A percentile compares a stretch with the other conserved stretches of the same genome.
phyloP scores from a whole-genome alignment of 2,888 invertebrate species.

The Drosophila mettleri region DNA sequence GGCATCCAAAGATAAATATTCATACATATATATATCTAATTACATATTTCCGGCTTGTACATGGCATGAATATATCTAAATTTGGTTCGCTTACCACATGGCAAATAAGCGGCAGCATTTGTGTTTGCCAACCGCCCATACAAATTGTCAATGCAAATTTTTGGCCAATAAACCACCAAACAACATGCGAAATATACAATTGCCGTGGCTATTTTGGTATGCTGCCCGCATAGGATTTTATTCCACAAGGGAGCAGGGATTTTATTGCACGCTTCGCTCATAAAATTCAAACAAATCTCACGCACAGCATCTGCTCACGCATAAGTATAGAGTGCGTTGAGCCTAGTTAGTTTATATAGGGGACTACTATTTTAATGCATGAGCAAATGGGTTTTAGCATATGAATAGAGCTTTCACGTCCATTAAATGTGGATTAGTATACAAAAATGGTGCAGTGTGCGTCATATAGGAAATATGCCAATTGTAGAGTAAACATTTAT shows the following conservation, averaged over 20 bases:
- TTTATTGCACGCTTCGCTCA: constrained; percentile 44
- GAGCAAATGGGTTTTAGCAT: constrained; percentile 11
- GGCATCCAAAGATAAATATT: neutral
- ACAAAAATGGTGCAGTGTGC: neutral
- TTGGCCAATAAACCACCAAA: constrained; percentile 42
- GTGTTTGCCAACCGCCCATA: constrained; percentile 14
- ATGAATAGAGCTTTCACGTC: neutral
- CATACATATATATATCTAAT: constrained; percentile 7
- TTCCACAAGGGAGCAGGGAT: constrained; percentile 22
- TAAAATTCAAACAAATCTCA: constrained; percentile 42
- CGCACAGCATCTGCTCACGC: neutral
- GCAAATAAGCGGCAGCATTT: constrained; percentile 52
- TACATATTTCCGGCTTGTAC: constrained; percentile 6
- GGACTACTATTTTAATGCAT: constrained; percentile 10
- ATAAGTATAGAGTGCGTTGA: neutral
- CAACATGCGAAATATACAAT: constrained; percentile 32
- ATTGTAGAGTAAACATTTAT: neutral
- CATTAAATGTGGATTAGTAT: neutral
- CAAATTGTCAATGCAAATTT: constrained; percentile 55
- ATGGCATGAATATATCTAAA: constrained; percentile 15
- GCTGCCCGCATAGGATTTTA: constrained; percentile 27
- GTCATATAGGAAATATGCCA: neutral
- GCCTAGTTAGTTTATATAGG: constrained; percentile 17
- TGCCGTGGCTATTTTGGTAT: constrained; percentile 45
- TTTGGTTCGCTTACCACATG: constrained; percentile 33